Evolutionary conservation across 2,888 invertebrate genomes (phyloP).

Genomic region (Lycophotia porphyrea): DNA sequence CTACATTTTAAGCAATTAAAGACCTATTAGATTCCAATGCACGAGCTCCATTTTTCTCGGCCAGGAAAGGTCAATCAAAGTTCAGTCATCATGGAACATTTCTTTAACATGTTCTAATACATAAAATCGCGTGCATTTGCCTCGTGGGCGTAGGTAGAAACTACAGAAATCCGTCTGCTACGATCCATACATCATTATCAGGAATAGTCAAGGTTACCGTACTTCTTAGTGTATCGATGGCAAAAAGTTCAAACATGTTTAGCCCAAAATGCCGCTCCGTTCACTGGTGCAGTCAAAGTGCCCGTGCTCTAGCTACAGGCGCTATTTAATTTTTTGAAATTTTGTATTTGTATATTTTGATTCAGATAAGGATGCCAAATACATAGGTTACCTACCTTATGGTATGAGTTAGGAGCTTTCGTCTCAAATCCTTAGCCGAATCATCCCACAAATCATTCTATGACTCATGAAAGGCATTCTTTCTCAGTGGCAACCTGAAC

Average conservation of each 20-base stretch:
- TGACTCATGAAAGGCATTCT: neutral
- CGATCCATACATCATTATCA: neutral
- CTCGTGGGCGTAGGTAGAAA: neutral
- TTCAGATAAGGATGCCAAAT: neutral
- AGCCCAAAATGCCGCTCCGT: neutral
- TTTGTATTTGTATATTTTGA: too few relatives aligned
- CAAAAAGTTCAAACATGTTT: neutral
- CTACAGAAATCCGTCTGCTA: neutral
- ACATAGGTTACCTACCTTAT: neutral
- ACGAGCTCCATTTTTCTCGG: neutral
- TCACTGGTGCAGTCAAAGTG: neutral
- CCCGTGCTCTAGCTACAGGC: neutral
- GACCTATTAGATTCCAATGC: too few relatives aligned
- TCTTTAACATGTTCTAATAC: neutral
- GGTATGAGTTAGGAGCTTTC: neutral
- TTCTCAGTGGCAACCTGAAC: neutral
- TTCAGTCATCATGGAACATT: neutral
- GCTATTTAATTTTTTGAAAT: neutral
- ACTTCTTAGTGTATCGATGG: neutral
- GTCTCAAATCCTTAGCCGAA: neutral
- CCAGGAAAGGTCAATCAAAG: neutral
- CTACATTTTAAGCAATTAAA: too few relatives aligned
- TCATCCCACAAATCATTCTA: neutral
- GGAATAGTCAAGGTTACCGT: neutral
- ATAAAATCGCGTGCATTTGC: neutral